Conservation (phyloP, 2,797 vertebrate genomes). For the Labroides dimidiatus region DNA sequence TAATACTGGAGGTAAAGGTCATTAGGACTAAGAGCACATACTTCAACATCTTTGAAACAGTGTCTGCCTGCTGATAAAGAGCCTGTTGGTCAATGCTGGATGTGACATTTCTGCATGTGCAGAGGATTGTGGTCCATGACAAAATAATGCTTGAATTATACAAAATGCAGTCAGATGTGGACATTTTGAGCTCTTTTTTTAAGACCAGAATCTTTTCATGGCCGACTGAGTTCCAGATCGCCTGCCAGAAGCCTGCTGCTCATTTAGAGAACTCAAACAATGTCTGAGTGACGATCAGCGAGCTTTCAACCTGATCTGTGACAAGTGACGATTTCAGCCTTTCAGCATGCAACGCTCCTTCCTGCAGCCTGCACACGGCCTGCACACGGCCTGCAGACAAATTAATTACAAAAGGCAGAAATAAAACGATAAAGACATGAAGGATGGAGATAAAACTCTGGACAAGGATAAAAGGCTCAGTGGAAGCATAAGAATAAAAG, state of each 20-base stretch:
- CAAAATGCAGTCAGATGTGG: too few relatives aligned
- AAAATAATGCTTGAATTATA: too few relatives aligned
- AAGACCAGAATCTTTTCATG: too few relatives aligned
- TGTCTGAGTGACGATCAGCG: not conserved
- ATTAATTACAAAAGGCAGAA: slow-evolving; percentile 51
- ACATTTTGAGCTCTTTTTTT: too few relatives aligned
- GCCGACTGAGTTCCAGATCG: not conserved
- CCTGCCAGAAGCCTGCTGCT: not conserved
- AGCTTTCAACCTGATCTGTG: slow-evolving; percentile 6
- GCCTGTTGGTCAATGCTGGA: too few relatives aligned
- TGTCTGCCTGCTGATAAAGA: too few relatives aligned
- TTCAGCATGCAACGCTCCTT: not conserved
- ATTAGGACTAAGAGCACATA: too few relatives aligned
- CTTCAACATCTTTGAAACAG: too few relatives aligned
- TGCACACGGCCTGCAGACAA: slow-evolving; percentile 1
- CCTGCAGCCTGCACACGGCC: not conserved
- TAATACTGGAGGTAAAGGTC: too few relatives aligned
- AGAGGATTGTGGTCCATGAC: too few relatives aligned
- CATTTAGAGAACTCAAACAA: not conserved
- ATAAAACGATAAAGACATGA: slow-evolving; percentile 45
- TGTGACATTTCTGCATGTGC: too few relatives aligned
- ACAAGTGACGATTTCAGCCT: not conserved
- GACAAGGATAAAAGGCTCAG: slow-evolving; percentile 57
- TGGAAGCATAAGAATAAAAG: slow-evolving; percentile 50
- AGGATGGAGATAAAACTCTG: slow-evolving; percentile 47